Base-by-base conservation (phyloP, 2,113 vertebrate genomes). In the Tachysurus fulvidraco region DNA sequence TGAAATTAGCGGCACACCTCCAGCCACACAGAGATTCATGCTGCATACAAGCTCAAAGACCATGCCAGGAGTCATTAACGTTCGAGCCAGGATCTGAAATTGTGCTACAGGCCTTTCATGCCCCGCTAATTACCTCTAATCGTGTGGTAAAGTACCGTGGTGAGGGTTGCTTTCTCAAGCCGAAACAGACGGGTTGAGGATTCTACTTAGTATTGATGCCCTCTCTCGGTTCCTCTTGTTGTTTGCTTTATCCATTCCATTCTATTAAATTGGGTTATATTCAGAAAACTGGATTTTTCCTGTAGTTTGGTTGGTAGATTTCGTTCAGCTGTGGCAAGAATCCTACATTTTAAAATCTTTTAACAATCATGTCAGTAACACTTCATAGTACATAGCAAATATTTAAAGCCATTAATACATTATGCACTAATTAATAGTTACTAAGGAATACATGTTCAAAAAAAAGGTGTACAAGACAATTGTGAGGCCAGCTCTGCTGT, bases 1-100 rank as follows among this genome's bases (percentile, higher is more conserved):
- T 89, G 88, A 89, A 89, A 89, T 89, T 89, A 89, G 86, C 71
- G 46, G 74, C 88, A 85, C 79, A 87, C 86, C 86, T 88, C 80
- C 88, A 79, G 86, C 54, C 54, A 57, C 80, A 85, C 55, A 36
- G 62, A 87, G 62, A 85, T 52, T 52, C 50, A 13, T 65, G 52
- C 64, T 60, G 80, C 64, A 60, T 81, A 83, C 80, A 12, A 19
- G 11, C 79, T 57, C 80, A 76, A 77, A 89, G 85, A 86, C 81
- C 67, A 80, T 74, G 88, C 86, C 84, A 89, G 74, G 84, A 88
- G 81, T 89, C 84, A 89, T 89, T 89, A 89, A 81, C 85, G 81
- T 84, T 81, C 67, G 74, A 76, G 89, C 86, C 67, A 69, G 83
- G 84, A 80, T 79, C 64, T 87, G 88, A 88, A 88, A 85, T 88